Conservation (phyloP, 2,113 vertebrate genomes). For the Tylochromis polylepis region DNA sequence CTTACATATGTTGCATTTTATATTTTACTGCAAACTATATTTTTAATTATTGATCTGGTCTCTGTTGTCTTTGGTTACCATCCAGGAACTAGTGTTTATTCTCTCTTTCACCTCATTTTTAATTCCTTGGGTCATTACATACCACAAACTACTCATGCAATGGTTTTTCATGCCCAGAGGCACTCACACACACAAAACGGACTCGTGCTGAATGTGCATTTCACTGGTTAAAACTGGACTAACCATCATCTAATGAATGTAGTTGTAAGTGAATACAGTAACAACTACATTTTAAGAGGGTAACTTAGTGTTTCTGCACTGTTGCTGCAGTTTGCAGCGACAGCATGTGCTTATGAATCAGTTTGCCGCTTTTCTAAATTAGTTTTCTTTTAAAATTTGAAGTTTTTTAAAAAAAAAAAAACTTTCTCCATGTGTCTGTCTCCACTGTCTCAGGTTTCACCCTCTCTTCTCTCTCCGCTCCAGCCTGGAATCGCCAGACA, state of each 20-base stretch:
- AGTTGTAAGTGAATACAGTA: neutral
- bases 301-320: neutral
- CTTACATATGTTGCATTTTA: neutral
- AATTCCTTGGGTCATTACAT: neutral
- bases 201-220: accelerated
- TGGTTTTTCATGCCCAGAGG: neutral
- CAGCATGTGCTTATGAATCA: neutral
- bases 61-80: neutral
- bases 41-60: neutral
- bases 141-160: neutral
- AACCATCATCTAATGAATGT: neutral
- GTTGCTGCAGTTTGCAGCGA: neutral
- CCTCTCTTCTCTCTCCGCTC: neutral
- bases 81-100: neutral
- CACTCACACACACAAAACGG: neutral
- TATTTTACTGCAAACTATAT: neutral
- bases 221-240: neutral
- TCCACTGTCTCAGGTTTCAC: neutral
- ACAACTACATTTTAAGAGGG: neutral
- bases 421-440: neutral
- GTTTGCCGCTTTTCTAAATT: neutral
- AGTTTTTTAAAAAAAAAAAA: neutral
- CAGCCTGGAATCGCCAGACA: neutral
- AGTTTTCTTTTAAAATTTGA: neutral
- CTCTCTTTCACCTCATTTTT: neutral